These are phyloP conservation scores for Lepidiolamprologus cunningtoni DNA, from an alignment of 2,113 vertebrate genomes.

Conservation along the genomic window DNA sequence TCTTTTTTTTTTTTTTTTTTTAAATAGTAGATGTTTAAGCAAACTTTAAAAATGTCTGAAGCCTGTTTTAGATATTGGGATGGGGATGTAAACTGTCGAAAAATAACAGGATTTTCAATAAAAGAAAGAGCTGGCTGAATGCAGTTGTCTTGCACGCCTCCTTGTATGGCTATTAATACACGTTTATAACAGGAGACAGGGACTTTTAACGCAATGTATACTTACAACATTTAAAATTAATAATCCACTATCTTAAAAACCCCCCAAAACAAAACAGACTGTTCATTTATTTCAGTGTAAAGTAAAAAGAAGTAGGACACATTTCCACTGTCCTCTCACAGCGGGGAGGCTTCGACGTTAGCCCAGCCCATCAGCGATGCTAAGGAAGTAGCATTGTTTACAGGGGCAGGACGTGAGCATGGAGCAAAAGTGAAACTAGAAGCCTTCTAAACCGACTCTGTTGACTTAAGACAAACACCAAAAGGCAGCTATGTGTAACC, in stretches of 20 bases:
- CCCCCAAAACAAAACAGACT: neutral
- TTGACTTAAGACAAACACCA: neutral
- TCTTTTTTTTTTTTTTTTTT: neutral
- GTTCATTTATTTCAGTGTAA: neutral
- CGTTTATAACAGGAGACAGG: neutral
- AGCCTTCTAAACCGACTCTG: neutral
- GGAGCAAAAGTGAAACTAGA: neutral
- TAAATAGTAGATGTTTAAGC: neutral
- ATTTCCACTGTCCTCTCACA: neutral
- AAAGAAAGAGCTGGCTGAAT: neutral
- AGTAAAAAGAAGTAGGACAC: neutral
- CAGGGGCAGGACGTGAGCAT: neutral
- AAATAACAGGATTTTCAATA: neutral
- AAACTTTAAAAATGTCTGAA: neutral
- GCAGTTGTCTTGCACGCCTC: fast-evolving
- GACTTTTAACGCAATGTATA: neutral
- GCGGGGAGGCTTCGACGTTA: neutral
- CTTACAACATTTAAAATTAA: neutral
- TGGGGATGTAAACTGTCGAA: neutral
- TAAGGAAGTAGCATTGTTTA: slow-evolving; percentile 51
- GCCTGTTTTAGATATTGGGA: neutral
- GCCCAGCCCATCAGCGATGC: neutral
- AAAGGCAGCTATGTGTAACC: neutral
- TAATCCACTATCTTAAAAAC: too few relatives aligned
- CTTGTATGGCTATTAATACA: neutral